phyloP scores from a whole-genome alignment of 2,797 vertebrate genomes.

The Myotis myotis region DNA sequence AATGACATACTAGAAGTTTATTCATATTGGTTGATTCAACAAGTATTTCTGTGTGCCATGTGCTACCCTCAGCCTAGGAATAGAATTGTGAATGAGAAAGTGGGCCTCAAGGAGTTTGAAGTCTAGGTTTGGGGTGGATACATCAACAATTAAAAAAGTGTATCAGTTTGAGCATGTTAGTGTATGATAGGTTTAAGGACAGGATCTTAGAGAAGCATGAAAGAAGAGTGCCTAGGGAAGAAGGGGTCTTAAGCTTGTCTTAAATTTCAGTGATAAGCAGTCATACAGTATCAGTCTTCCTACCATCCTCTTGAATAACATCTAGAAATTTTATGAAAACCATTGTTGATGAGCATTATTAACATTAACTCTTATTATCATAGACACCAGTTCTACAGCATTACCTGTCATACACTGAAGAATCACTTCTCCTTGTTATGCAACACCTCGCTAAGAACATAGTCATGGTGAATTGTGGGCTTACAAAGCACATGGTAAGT shows the following conservation, averaged over 20 bases:
- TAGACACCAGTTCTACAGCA: slow-evolving; percentile 88
- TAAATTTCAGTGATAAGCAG: background rate
- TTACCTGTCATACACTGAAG: slow-evolving; percentile 87
- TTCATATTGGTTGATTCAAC: background rate
- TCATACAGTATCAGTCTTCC: background rate
- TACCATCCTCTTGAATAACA: background rate
- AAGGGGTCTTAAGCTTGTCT: background rate
- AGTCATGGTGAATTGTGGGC: slow-evolving; percentile 85
- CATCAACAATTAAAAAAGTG: background rate
- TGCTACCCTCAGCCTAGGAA: background rate
- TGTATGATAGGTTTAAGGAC: background rate
- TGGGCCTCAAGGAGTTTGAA: background rate
- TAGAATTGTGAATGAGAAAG: background rate
- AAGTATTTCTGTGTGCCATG: background rate
- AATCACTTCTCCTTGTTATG: slow-evolving; percentile 87
- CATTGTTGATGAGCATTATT: background rate
- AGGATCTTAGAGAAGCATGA: background rate
- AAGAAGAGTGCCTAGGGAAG: background rate
- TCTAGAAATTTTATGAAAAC: background rate
- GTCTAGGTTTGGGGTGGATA: background rate
- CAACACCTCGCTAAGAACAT: slow-evolving; percentile 92
- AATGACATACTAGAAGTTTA: background rate
- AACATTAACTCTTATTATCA: background rate
- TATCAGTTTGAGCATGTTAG: background rate
- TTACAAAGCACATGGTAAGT: slow-evolving; percentile 88